Conservation (phyloP, 2,888 invertebrate genomes). For the Archips crataeganus region DNA sequence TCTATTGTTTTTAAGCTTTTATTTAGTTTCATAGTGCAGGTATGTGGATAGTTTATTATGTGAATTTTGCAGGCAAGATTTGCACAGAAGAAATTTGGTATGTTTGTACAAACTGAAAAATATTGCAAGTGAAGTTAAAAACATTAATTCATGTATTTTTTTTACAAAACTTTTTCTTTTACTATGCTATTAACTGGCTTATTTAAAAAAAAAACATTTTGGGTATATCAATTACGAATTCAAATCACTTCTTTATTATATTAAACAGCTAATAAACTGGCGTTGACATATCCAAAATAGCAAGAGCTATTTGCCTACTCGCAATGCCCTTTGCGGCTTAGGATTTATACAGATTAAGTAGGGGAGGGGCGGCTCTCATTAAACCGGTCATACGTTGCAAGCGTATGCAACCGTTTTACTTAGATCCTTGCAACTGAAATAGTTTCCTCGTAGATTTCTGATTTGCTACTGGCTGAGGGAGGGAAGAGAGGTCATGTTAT, state of each 20-base stretch:
- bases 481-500: slow-evolving; percentile 51
- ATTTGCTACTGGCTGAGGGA: slow-evolving; percentile 45
- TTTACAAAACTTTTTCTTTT: neutral
- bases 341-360: slow-evolving; percentile 49
- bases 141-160: too few relatives aligned
- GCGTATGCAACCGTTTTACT: slow-evolving; percentile 55
- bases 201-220: neutral
- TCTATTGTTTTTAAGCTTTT: too few relatives aligned
- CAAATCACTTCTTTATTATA: slow-evolving; percentile 70
- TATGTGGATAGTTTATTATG: too few relatives aligned
- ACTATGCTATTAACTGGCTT: too few relatives aligned
- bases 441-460: slow-evolving; percentile 45
- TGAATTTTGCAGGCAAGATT: too few relatives aligned
- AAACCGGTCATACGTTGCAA: slow-evolving; percentile 63
- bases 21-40: too few relatives aligned
- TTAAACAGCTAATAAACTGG: slow-evolving; percentile 66
- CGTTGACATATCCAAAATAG: slow-evolving; percentile 60
- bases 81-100: too few relatives aligned
- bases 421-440: slow-evolving; percentile 52
- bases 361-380: slow-evolving; percentile 51
- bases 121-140: too few relatives aligned
- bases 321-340: slow-evolving; percentile 50
- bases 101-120: too few relatives aligned
- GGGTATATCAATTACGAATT: slow-evolving; percentile 48
- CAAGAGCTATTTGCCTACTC: slow-evolving; percentile 46